Base-by-base conservation (phyloP, 64 coral and sea anemone species). In the Platygyra sinensis region DNA sequence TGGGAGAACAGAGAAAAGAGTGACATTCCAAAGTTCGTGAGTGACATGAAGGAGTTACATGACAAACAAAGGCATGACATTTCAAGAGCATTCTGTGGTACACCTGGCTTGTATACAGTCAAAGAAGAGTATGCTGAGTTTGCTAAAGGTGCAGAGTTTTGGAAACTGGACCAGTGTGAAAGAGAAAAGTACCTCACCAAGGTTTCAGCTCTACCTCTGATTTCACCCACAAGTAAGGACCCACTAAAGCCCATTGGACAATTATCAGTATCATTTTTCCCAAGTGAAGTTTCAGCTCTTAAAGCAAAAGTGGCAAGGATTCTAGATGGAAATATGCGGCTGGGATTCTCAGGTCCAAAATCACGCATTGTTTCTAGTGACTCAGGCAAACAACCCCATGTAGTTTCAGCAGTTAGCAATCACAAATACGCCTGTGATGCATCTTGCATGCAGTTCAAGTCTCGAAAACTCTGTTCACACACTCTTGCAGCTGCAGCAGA, bases 51-150 rank as follows among this genome's bases (percentile, higher is more conserved):
- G 36, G 91, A 88, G n/a, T n/a, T n/a, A n/a, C 33, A 36, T n/a
- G 3, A 36, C 33, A 36, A 36, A 64, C 91, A 93, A 82, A 87
- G 86, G 57, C 91, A 93, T 62, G 91, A 88, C 52, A 82, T 93
- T 16, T 31, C 39, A 33, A 93, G 86, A 30, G 86, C 91, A 61
- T 93, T 93, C 57, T 87, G 51, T 81, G 91, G 67, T 39, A 82
- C 73, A 7, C 67, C 86, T 20, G 91, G 51, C 17, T 22, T 88
- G 20, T 93, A 93, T 74, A 32, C 27, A 60, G 76, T 93, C 31
- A 93, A 88, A 30, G 64, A 88, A 32, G 91, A 88, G 32, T 93
- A 93, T 73, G 15, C 64, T 18, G 62, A 36, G 33, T 36, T 36
- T 36, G 33, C 33, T 36, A 36, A 36, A 36, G 33, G 33, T 36